A percentile compares a stretch with the other conserved stretches of the same genome.
These are phyloP conservation scores for Myiozetetes cayanensis DNA, from an alignment of 2,113 vertebrate species.

Conservation along the genomic window DNA sequence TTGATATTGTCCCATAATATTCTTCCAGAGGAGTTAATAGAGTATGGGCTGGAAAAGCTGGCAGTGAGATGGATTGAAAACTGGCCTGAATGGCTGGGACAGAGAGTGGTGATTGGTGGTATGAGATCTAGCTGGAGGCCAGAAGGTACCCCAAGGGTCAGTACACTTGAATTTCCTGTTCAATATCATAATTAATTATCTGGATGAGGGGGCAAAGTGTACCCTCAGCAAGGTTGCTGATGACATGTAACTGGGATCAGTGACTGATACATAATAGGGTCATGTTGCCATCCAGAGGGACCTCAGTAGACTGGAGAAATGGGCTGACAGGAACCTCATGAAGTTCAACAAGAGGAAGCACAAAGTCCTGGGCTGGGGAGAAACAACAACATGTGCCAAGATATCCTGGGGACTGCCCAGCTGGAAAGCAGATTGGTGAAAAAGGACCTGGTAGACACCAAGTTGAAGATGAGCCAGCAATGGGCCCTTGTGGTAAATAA, in stretches of 20 bases:
- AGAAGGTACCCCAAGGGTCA: not conserved
- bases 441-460: not conserved
- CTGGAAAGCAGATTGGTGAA: not conserved
- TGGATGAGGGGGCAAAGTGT: not conserved
- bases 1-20: not conserved
- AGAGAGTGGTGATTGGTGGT: not conserved
- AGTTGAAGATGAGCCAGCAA: not conserved
- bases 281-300: not conserved
- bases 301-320: not conserved
- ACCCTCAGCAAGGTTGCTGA: not conserved
- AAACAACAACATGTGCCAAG: not conserved
- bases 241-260: rapidly evolving
- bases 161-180: not conserved
- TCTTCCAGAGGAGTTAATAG: not conserved
- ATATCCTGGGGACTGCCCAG: not conserved
- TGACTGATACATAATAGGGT: not conserved
- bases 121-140: not conserved
- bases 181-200: not conserved
- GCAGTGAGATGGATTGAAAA: not conserved
- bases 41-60: not conserved
- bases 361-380: not conserved
- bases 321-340: not conserved
- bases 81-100: rapidly evolving
- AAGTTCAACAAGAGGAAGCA: not conserved
- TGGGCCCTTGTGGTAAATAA: not conserved